phyloP scores from a whole-genome alignment of 2,888 invertebrate genomes.

The Campopleginae sp. region DNA sequence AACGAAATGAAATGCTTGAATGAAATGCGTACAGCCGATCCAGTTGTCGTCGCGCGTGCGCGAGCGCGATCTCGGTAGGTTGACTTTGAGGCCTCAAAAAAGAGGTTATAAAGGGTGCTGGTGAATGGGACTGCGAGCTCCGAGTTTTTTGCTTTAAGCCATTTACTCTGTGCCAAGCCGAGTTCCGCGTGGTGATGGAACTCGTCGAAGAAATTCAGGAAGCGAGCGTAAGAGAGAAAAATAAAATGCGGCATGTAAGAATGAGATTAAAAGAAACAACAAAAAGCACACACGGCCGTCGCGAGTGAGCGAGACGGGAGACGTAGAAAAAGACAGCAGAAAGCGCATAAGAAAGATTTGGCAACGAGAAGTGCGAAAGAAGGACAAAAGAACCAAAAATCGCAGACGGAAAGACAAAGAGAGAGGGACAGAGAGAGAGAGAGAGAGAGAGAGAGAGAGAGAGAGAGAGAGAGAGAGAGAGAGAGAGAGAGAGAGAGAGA shows the following conservation, averaged over 20 bases:
- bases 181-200: slow-evolving; percentile 44
- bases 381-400: slow-evolving; percentile 2
- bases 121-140: slow-evolving; percentile 49
- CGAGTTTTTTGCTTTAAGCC: slow-evolving; percentile 6
- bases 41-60: slow-evolving; percentile 40
- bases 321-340: too few relatives aligned
- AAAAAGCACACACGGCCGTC: too few relatives aligned
- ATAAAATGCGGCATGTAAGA: slow-evolving; percentile 14
- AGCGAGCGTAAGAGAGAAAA: slow-evolving; percentile 1
- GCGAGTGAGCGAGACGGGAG: too few relatives aligned
- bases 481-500: background rate
- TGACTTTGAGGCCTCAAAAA: slow-evolving; percentile 48
- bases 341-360: too few relatives aligned
- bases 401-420: background rate
- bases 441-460: too few relatives aligned
- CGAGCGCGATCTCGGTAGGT: slow-evolving; percentile 26
- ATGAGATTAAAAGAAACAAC: slow-evolving; percentile 1
- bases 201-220: slow-evolving; percentile 49
- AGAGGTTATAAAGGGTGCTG: slow-evolving; percentile 37
- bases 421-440: slow-evolving; percentile 1
- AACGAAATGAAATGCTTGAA: slow-evolving; percentile 51
- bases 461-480: background rate
- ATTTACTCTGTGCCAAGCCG: slow-evolving; percentile 15
- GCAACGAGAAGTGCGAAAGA: too few relatives aligned
- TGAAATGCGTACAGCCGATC: slow-evolving; percentile 53